Percentiles rank a stretch among this genome's conserved stretches.
These are phyloP conservation scores for Solen grandis DNA, from an alignment of 1,140 invertebrate species.

Conservation along the genomic window DNA sequence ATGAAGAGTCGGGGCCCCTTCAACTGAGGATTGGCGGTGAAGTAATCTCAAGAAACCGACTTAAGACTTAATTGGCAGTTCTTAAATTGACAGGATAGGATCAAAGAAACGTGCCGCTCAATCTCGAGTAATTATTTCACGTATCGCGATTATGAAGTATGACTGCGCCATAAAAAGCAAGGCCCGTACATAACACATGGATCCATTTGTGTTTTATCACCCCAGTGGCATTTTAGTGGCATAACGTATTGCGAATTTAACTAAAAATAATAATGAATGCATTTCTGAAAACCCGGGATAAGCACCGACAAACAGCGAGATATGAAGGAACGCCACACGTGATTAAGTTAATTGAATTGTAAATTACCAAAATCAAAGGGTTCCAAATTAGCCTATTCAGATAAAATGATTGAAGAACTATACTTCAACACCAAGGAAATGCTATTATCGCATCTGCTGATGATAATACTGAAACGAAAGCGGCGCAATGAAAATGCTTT, in stretches of 20 bases:
- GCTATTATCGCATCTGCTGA: neutral
- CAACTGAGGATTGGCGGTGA: neutral
- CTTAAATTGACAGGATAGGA: neutral
- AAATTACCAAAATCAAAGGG: slow-evolving; percentile 33
- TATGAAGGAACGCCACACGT: neutral
- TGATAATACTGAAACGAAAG: neutral
- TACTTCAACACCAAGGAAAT: neutral
- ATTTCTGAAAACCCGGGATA: neutral
- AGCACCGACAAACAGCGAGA: neutral
- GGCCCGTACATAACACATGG: slow-evolving; percentile 5
- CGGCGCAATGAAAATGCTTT: no score
- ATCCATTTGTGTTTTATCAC: slow-evolving; percentile 34
- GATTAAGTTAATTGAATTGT: slow-evolving; percentile 24
- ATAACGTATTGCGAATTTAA: neutral
- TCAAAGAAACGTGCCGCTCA: neutral
- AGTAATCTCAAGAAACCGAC: neutral
- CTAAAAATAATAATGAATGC: neutral
- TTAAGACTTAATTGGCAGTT: neutral
- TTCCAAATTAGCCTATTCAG: slow-evolving; percentile 8
- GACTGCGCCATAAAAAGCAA: slow-evolving; percentile 18
- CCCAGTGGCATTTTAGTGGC: neutral
- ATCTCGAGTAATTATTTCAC: neutral
- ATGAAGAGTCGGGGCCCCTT: neutral
- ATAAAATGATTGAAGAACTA: neutral
- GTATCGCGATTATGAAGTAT: slow-evolving; percentile 12